These are phyloP conservation scores for Sebastes hubbsi DNA, from an alignment of 2,797 vertebrate genomes.

Conservation along the genomic window DNA sequence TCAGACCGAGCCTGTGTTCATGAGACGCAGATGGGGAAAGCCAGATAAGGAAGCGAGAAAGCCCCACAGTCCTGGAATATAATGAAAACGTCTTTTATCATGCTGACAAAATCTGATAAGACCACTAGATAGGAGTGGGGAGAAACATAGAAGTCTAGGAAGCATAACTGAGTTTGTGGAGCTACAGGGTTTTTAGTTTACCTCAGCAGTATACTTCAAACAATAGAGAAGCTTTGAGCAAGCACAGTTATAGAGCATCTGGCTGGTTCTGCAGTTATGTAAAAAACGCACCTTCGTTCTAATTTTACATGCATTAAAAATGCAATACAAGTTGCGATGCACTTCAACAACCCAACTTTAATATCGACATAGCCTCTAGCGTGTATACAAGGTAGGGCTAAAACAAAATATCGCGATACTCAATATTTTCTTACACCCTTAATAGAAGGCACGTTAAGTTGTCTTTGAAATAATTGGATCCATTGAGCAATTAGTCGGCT, in stretches of 20 bases:
- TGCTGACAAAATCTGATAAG: slow-evolving; percentile 44
- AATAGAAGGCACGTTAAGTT: not conserved
- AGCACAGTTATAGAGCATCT: not conserved
- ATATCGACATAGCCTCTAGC: not conserved
- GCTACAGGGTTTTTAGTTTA: slow-evolving; percentile 33
- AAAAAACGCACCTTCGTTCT: slow-evolving; percentile 18
- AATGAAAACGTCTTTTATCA: slow-evolving; percentile 54
- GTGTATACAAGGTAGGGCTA: too few species aligned
- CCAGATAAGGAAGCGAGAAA: slow-evolving; percentile 36
- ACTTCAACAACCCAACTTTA: not conserved
- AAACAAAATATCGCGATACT: too few species aligned
- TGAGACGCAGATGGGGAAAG: slow-evolving; percentile 15
- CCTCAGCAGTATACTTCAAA: slow-evolving; percentile 48
- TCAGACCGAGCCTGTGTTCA: slow-evolving; percentile 17
- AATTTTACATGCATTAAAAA: slow-evolving; percentile 30
- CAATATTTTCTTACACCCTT: too few species aligned
- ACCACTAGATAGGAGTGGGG: slow-evolving; percentile 3
- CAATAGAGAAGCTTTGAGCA: slow-evolving; percentile 13
- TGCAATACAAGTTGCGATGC: slow-evolving; percentile 12
- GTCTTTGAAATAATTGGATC: not conserved
- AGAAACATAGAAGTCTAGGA: slow-evolving; percentile 14
- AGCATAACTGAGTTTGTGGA: slow-evolving; percentile 18
- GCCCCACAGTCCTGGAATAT: slow-evolving; percentile 31
- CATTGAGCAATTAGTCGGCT: not conserved
- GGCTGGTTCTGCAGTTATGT: not conserved